phyloP scores from a whole-genome alignment of 1,140 invertebrate species.

The Formica selysi region DNA sequence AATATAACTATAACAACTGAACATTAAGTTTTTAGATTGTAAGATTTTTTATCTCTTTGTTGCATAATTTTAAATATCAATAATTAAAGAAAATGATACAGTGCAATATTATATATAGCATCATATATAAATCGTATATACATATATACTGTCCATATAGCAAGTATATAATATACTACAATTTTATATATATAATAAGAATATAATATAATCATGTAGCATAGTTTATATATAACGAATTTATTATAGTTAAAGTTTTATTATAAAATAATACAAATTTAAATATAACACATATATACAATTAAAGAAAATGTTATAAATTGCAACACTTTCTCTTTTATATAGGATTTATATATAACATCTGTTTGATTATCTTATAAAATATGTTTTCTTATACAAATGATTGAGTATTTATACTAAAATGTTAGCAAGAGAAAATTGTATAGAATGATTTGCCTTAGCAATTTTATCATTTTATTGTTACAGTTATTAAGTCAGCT shows the following conservation, averaged over 20 bases:
- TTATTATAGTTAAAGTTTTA: conserved; percentile 28
- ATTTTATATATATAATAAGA: neutral
- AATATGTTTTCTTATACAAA: conserved; percentile 15
- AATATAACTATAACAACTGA: neutral
- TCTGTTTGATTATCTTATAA: neutral
- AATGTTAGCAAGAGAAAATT: neutral
- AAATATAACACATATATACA: conserved; percentile 11
- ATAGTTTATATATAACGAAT: neutral
- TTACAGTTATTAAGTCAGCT: neutral
- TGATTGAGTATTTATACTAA: neutral
- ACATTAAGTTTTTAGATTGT: neutral
- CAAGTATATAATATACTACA: conserved; percentile 1
- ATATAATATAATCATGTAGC: conserved; percentile 1
- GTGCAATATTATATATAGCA: neutral
- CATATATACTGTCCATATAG: neutral
- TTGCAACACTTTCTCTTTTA: neutral
- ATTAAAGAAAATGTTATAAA: neutral
- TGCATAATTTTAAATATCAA: conserved; percentile 11
- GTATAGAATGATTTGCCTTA: neutral
- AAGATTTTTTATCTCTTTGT: neutral
- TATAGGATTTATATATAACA: neutral
- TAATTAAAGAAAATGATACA: conserved; percentile 11
- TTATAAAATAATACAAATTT: conserved; percentile 37
- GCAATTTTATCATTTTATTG: neutral
- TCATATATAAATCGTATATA: neutral